Evolutionary conservation across 2,113 vertebrate genomes (phyloP), one percentile per base, ranked within the genome.

Genomic region (Synchiropus splendidus): DNA sequence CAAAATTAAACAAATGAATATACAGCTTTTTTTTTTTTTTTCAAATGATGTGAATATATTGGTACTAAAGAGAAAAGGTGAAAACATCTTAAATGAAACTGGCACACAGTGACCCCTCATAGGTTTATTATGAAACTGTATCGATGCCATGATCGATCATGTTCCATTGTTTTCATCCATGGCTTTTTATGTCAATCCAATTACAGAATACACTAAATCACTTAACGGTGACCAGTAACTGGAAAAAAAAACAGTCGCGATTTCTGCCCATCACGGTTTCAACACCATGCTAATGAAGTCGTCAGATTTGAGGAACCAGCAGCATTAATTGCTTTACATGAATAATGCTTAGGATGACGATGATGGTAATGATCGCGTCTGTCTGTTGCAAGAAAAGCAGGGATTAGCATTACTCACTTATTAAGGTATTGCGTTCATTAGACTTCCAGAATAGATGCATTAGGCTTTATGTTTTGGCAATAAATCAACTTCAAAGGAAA

Each of bases 401-500:
- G 46, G 51, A 75, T 79, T 70, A 72, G 48, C 58, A 76, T 70
- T 59, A 71, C 56, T 72, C 49, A 35, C 39, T 27, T 60, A 59
- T 69, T 60, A 72, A 77, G 69, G 67, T 67, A 67, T 48, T 67
- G 68, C 45, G 39, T 79, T 82, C 74, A 79, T 79, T 76, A 77
- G 42, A 60, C 51, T 31, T 50, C 50, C 51, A 58, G 72, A 78
- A 69, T 67, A 55, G 52, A 79, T 67, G 58, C 60, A 68, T 69
- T 70, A 65, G 53, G 61, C 42, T 58, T 54, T 58, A 50, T 76
- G 61, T 50, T 74, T 76, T 74, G 68, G 17, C 60, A 17, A 49
- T 65, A 74, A 81, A 75, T 70, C 80, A 71, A 38, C 75, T 77
- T 81, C 77, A 84, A 83, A 81, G 64, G 56, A 39, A 63, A 54